A percentile compares a stretch with the other conserved stretches of the same genome.
Evolutionary conservation across 2,888 invertebrate species (phyloP).

Genomic region (Tricholauxania praeusta): DNA sequence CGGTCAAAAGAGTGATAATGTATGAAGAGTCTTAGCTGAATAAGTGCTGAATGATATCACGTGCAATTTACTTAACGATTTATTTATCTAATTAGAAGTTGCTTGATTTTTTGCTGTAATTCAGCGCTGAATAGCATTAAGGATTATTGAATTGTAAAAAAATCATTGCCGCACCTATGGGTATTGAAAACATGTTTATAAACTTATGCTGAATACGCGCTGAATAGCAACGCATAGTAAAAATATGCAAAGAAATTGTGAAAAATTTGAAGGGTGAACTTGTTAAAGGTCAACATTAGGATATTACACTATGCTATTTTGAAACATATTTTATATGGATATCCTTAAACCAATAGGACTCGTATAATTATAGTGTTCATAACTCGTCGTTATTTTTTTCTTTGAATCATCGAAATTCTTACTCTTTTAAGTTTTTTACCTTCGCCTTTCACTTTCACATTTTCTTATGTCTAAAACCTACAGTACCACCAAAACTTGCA

Average conservation of each 20-base stretch:
- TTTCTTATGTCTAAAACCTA: not conserved
- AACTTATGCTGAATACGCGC: not conserved
- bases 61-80: not conserved
- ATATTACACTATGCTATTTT: no score
- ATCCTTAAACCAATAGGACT: no score
- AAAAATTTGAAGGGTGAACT: no score
- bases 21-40: conserved; percentile 4
- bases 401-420: not conserved
- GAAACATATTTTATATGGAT: no score
- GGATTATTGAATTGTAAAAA: no score
- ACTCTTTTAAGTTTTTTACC: not conserved
- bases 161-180: no score
- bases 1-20: not conserved
- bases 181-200: no score
- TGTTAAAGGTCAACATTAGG: no score
- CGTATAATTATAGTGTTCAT: no score
- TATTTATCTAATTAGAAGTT: not conserved
- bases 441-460: not conserved
- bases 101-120: not conserved
- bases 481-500: conserved; percentile 81
- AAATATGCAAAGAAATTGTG: not conserved
- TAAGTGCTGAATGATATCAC: not conserved
- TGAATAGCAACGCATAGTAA: not conserved
- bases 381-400: no score
- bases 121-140: no score